Evolutionary conservation across 2,888 invertebrate genomes (phyloP), one percentile per base, ranked within the genome.

Genomic region (Dolichomitus sp.): DNA sequence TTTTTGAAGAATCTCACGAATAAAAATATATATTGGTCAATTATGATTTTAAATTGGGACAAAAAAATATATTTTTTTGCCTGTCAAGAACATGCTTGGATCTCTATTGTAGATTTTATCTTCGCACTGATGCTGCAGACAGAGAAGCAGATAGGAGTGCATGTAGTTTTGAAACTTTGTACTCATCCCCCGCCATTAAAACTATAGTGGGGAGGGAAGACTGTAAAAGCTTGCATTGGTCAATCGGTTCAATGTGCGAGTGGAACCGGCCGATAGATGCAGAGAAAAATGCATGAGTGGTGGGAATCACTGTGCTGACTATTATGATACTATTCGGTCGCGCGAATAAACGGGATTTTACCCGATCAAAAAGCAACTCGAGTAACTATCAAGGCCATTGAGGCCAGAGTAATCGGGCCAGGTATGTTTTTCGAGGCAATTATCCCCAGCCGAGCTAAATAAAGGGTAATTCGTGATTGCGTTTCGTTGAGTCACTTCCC

Each of bases 381-480:
- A 50, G 73, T 73, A 48, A 73, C 73, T 59, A 73, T 61, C 73
- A 73, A 48, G 73, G 48, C 61, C 73, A 63, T 50, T 61, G 61
- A 37, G 45, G 57, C 70, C 30, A 19, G 61, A 50, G 61, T 73
- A 73, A 73, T 73, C 73, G 73, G 48, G 5, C 37, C 61, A 50
- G 37, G 61, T 61, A 73, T 73, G 61, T 73, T 73, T 61, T 73
- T 48, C 61, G 37, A 61, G 48, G 61, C 73, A 73, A 73, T 73
- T 73, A 61, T 70, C 61, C 37, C 23, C 61, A 59, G 73, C 23
- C 37, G 48, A n/a, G 73, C 50, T 73, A 73, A 73, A 73, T 73
- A 73, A 73, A 61, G 73, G 73, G 33, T 63, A 73, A 73, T 73
- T 73, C 73, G 73, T 50, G 73, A 73, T 73, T 61, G 73, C 61